These are phyloP conservation scores for Macrocentrus cingulum DNA, from an alignment of 1,140 invertebrate species.

Conservation along the genomic window DNA sequence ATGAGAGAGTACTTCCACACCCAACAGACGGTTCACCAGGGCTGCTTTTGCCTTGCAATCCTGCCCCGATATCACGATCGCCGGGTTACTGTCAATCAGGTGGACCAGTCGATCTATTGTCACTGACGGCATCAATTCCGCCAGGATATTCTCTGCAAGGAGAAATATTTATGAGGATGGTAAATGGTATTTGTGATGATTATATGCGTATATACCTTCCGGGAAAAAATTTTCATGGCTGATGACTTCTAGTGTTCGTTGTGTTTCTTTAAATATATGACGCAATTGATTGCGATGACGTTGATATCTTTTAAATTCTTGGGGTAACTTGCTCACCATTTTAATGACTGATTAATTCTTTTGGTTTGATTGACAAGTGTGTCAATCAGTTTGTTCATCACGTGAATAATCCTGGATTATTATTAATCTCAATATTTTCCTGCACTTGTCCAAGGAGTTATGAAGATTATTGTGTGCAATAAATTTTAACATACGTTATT, in stretches of 20 bases:
- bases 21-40: constrained; percentile 74
- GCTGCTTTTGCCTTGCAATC: constrained; percentile 69
- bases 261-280: constrained; percentile 69
- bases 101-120: constrained; percentile 57
- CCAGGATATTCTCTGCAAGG: constrained; percentile 55
- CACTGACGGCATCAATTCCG: constrained; percentile 57
- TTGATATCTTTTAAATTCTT: constrained; percentile 61
- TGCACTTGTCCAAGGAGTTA: too few relatives aligned
- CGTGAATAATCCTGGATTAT: background rate
- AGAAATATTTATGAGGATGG: background rate
- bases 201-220: constrained; percentile 58
- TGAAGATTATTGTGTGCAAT: too few relatives aligned
- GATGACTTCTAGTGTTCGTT: constrained; percentile 67
- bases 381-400: background rate
- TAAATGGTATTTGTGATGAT: background rate
- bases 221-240: constrained; percentile 64
- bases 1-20: constrained; percentile 65
- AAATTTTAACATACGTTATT: too few relatives aligned
- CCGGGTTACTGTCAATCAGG: constrained; percentile 59
- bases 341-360: background rate
- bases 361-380: too few relatives aligned
- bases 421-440: too few relatives aligned
- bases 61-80: constrained; percentile 72
- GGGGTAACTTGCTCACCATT: constrained; percentile 57
- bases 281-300: constrained; percentile 58